Base-by-base conservation (phyloP, 2,797 vertebrate genomes). In the Chaenodraco wilsoni region DNA sequence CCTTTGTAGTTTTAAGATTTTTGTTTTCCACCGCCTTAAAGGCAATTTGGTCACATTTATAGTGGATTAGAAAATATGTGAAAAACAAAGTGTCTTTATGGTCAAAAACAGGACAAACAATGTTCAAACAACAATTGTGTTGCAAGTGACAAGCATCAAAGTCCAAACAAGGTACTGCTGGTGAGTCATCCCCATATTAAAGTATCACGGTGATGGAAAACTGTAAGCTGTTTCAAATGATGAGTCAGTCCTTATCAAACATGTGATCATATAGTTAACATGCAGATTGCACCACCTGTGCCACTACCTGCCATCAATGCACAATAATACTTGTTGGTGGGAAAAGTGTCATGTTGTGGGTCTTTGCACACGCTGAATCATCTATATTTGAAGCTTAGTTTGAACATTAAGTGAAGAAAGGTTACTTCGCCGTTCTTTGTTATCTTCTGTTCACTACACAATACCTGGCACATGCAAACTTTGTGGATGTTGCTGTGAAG, bases 191-290 rank as follows among this genome's bases (percentile, higher is more conserved):
- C 13, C 55, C 31, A 31, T 40, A 62, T 70, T 10, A 6, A 58
- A 27, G 44, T 37, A 21, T 62, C 21, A 23, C n/a, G 40, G n/a
- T 8, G 16, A 48, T 14, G 56, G 17, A 45, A 57, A 78, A 54
- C n/a, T 40, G 6, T 19, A 12, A 21, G 44, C 27, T 11, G 49
- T 33, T 51, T 17, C 7, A 3, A 9, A 27, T 9, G 66, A 41
- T 79, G 70, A 80, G 41, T 76, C 72, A 77, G 16, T 44, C 40
- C 11, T 21, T 5, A 13, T 14, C 62, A 64, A 16, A n/a, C 69
- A 81, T 52, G n/a, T 49, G 64, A 55, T 66, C 23, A 49, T 62
- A 60, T 37, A 16, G 54, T 56, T 61, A 44, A 57, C 65, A 74
- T 54, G 46, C 8, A n/a, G 19, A 61, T 54, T 13, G 15, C 58